Percentiles rank a stretch among this genome's conserved stretches.
Evolutionary conservation across 2,797 vertebrate genomes (phyloP).

Genomic region (Sebastolobus alascanus): DNA sequence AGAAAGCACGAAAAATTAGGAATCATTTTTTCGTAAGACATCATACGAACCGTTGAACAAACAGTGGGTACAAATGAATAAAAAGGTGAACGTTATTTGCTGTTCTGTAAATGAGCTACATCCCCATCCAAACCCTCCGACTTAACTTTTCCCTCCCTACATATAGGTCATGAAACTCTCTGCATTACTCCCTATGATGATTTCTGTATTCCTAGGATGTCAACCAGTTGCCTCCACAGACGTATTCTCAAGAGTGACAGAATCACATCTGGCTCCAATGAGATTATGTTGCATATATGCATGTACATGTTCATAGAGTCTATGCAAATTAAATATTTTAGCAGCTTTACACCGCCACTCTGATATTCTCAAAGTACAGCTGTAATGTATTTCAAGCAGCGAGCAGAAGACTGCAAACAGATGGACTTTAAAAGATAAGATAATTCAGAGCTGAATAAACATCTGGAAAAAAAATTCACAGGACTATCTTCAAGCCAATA

Average conservation of each 20-base stretch:
- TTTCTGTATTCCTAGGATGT: not conserved
- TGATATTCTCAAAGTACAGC: not conserved
- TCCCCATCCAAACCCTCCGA: not conserved
- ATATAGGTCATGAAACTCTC: not conserved
- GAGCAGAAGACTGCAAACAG: not conserved
- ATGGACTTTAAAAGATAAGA: not conserved
- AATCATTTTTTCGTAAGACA: too few relatives aligned
- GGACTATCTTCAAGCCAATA: slow-evolving; percentile 6
- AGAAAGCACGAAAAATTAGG: too few relatives aligned
- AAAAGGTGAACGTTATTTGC: not conserved
- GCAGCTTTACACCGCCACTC: not conserved
- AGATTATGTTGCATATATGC: slow-evolving; percentile 18
- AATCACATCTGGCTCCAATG: slow-evolving; percentile 23
- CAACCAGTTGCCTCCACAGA: not conserved
- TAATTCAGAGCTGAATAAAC: slow-evolving; percentile 16
- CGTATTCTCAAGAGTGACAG: slow-evolving; percentile 16
- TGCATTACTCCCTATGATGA: not conserved
- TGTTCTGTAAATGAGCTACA: not conserved
- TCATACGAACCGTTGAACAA: accelerated
- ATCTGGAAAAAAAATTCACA: not conserved
- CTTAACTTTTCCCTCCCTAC: too few relatives aligned
- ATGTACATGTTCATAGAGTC: slow-evolving; percentile 19
- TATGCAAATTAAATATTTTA: slow-evolving; percentile 36
- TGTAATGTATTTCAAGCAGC: not conserved
- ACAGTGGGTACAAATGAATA: not conserved